These are phyloP conservation scores for Balanococcus diminutus DNA, from an alignment of 2,888 invertebrate genomes.

Conservation along the genomic window DNA sequence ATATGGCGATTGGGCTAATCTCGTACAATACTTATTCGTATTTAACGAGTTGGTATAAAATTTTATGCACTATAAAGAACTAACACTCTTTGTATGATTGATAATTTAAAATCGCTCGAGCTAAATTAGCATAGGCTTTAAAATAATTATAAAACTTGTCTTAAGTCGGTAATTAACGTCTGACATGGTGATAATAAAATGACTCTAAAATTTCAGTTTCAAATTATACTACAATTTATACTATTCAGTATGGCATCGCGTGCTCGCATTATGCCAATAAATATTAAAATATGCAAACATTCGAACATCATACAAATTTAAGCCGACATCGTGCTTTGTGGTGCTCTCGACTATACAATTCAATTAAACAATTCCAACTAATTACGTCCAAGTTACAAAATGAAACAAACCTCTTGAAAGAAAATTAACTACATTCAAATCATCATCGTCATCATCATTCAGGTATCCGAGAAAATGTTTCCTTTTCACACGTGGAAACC, in stretches of 20 bases:
- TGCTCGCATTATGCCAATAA: constrained; percentile 6
- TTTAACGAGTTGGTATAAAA: constrained; percentile 20
- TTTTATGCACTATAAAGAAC: neutral
- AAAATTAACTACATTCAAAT: neutral
- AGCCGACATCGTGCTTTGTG: neutral
- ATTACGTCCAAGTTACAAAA: neutral
- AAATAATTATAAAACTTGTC: constrained; percentile 19
- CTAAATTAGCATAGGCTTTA: constrained; percentile 35
- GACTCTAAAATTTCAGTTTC: constrained; percentile 3
- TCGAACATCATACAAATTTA: neutral
- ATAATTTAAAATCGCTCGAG: neutral
- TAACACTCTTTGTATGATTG: constrained; percentile 13
- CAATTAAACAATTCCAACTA: neutral
- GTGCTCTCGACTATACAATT: neutral
- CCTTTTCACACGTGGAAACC: too few relatives aligned
- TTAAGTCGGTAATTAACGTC: constrained; percentile 3
- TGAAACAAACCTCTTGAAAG: neutral
- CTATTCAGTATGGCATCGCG: neutral
- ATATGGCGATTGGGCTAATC: neutral
- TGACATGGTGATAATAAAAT: constrained; percentile 7
- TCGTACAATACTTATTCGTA: neutral
- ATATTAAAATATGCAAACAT: constrained; percentile 41
- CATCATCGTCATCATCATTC: too few relatives aligned
- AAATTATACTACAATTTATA: neutral
- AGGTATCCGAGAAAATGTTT: too few relatives aligned